Evolutionary conservation across 2,888 invertebrate species (phyloP), one percentile per base, ranked within the genome.

Genomic region (Drosophila tripunctata): DNA sequence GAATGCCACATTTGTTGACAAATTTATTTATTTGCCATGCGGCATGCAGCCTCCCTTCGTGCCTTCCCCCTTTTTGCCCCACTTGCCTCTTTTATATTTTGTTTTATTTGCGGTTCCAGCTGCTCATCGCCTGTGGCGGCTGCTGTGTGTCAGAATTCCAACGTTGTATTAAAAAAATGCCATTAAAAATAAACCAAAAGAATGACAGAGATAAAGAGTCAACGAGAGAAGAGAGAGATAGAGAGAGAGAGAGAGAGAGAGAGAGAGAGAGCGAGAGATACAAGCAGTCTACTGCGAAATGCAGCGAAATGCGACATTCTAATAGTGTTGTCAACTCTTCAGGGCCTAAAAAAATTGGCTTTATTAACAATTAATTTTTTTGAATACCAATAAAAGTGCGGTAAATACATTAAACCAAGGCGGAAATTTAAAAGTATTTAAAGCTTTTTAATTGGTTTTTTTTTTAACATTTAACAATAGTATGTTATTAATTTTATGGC

Each of bases 1-100:
- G 56, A 50, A 57, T 61, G 87, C 69, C 83, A 72, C 84, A 68
- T 83, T 80, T 89, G 88, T 77, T 87, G 88, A 87, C 88, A 89
- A 87, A 87, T 87, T 87, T 87, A 87, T 87, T 87, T 87, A 87
- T 87, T 84, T 75, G 72, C 72, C 84, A 65, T 70, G 67, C 65
- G 70, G 62, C 64, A 55, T 36, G 56, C 70, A 52, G 71, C 52
- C 48, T 27, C 24, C n/a, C 31, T 8, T 7, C 24, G 45, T 19
- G n/a, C 17, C 22, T 12, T 1, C 1, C 4, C 36, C 12, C 21
- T 12, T 3, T 15, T 4, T 7, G 6, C 24, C 4, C 10, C 27
- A 35, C 2, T 17, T 36, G 12, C 54, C 27, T 43, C 35, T 27
- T 27, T 40, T 47, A 52, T 36, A 43, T 63, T 65, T 63, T 64